Conservation (phyloP, 2,888 invertebrate genomes). For the Dione juno region DNA sequence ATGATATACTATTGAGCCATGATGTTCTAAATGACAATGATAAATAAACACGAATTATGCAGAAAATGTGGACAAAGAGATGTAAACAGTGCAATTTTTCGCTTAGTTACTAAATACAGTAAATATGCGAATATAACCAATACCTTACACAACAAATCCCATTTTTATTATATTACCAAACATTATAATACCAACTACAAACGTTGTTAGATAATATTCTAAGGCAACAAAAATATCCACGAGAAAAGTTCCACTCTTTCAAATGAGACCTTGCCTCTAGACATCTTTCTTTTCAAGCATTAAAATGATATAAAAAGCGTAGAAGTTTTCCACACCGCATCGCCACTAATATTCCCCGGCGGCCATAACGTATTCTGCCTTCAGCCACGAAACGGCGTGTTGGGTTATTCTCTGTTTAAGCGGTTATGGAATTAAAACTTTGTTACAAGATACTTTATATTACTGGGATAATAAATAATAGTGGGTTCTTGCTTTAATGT, state of each 20-base stretch:
- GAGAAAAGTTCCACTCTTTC: constrained; percentile 1
- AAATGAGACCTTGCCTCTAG: not conserved
- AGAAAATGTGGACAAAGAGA: too few relatives aligned
- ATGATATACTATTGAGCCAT: too few relatives aligned
- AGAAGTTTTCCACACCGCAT: constrained; percentile 19
- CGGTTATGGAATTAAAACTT: constrained; percentile 35
- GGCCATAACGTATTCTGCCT: constrained; percentile 30
- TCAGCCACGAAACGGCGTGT: constrained; percentile 11
- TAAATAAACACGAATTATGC: too few relatives aligned
- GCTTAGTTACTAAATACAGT: too few relatives aligned
- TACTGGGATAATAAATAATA: not conserved
- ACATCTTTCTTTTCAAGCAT: not conserved
- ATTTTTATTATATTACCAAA: too few relatives aligned
- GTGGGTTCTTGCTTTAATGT: too few relatives aligned
- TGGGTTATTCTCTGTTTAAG: constrained; percentile 24
- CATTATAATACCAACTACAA: too few relatives aligned
- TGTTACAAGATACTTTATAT: constrained; percentile 29
- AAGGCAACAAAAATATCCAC: not conserved
- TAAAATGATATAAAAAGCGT: constrained; percentile 17
- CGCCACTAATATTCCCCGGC: constrained; percentile 36
- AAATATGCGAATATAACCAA: too few relatives aligned
- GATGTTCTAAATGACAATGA: too few relatives aligned
- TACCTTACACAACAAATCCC: too few relatives aligned
- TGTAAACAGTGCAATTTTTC: too few relatives aligned
- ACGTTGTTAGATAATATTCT: not conserved